These are phyloP conservation scores for Pempheris klunzingeri DNA, from an alignment of 2,797 vertebrate species.

Conservation along the genomic window DNA sequence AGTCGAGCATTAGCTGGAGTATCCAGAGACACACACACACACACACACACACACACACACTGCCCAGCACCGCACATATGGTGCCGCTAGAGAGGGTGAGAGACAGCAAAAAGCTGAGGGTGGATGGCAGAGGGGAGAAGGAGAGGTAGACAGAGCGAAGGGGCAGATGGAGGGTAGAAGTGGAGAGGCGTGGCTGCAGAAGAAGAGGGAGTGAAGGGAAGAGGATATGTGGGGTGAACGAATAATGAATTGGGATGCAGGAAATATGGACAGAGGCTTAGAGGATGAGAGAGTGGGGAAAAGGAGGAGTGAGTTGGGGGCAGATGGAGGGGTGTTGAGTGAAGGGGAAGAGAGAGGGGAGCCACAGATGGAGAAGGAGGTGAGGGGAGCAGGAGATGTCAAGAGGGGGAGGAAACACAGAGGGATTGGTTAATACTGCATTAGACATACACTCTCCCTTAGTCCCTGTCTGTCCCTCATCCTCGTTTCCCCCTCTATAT, in stretches of 20 bases:
- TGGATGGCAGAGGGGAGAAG: slow-evolving; percentile 52
- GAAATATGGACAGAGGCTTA: slow-evolving; percentile 40
- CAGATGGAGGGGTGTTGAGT: slow-evolving; percentile 68
- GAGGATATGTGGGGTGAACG: slow-evolving; percentile 20
- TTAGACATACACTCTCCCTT: slow-evolving; percentile 68
- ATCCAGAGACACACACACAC: slow-evolving; percentile 56
- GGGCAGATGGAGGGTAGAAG: slow-evolving; percentile 46
- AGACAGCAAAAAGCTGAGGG: slow-evolving; percentile 60
- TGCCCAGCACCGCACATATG: slow-evolving; percentile 72
- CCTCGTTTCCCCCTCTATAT: slow-evolving; percentile 75
- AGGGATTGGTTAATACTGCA: slow-evolving; percentile 80
- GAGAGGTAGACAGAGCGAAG: slow-evolving; percentile 44
- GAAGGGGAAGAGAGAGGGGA: slow-evolving; percentile 52
- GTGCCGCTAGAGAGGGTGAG: slow-evolving; percentile 69
- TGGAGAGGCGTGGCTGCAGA: slow-evolving; percentile 15
- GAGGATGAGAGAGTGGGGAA: slow-evolving; percentile 29
- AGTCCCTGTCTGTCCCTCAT: slow-evolving; percentile 69
- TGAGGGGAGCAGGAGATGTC: slow-evolving; percentile 68
- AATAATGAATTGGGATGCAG: slow-evolving; percentile 36
- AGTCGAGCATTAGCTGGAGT: slow-evolving; percentile 72
- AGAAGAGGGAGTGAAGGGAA: slow-evolving; percentile 26
- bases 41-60: slow-evolving; percentile 55
- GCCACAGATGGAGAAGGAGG: slow-evolving; percentile 78
- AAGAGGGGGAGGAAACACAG: slow-evolving; percentile 68
- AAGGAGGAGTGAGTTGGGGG: slow-evolving; percentile 39